Percentiles rank a stretch among this genome's conserved stretches.
Evolutionary conservation across 2,888 invertebrate species (phyloP).

Genomic region (Drosophila meridionalis): DNA sequence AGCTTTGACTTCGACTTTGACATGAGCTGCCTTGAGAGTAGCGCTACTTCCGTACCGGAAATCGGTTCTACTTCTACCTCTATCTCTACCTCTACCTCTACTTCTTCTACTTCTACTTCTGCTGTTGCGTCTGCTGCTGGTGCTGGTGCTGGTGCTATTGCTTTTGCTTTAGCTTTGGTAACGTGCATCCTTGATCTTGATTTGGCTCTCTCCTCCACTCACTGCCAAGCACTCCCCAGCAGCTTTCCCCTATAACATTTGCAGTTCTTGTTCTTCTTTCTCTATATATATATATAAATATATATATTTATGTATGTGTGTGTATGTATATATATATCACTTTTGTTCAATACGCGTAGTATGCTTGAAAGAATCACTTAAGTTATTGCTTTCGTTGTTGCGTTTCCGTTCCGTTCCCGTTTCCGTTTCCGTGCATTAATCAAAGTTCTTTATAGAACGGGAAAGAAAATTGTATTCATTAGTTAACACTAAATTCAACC

Average conservation of each 20-base stretch:
- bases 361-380: conserved; percentile 65
- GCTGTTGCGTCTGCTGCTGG: background rate
- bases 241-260: conserved; percentile 47
- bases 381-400: conserved; percentile 85
- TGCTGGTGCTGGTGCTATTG: background rate
- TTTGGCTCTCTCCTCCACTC: conserved; percentile 31
- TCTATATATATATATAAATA: background rate
- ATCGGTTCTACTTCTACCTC: conserved; percentile 24
- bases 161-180: conserved; percentile 28
- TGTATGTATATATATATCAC: conserved; percentile 44
- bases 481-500: conserved; percentile 3
- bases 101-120: conserved; percentile 15
- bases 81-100: conserved; percentile 8
- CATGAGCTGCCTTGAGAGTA: conserved; percentile 78
- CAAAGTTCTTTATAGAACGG: conserved; percentile 60
- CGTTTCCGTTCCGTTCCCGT: conserved; percentile 78
- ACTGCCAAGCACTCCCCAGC: conserved; percentile 15
- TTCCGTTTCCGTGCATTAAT: conserved; percentile 57
- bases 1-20: conserved; percentile 74
- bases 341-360: conserved; percentile 34
- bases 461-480: conserved; percentile 17
- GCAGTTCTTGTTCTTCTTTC: conserved; percentile 29
- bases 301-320: background rate
- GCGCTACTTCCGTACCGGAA: conserved; percentile 63
- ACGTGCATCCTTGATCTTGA: conserved; percentile 60